Conservation (phyloP, 2,797 vertebrate genomes). For the Dermochelys coriacea region DNA sequence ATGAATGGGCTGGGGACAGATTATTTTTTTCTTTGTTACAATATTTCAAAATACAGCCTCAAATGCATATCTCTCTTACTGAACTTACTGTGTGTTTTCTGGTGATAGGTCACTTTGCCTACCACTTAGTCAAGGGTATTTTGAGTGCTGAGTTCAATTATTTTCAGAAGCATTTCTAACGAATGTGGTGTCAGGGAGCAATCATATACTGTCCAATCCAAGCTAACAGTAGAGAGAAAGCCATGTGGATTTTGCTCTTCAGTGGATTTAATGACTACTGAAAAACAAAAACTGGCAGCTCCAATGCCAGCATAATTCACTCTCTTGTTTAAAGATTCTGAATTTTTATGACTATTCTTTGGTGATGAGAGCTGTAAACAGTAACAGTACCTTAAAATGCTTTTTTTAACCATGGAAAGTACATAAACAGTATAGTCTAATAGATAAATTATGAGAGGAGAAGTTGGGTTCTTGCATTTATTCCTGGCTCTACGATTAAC, state of each 20-base stretch:
- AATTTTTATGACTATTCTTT: not conserved
- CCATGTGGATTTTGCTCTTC: conserved; percentile 25
- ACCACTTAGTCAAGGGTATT: not conserved
- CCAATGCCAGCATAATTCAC: not conserved
- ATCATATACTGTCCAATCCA: not conserved
- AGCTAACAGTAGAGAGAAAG: not conserved
- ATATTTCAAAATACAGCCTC: not conserved
- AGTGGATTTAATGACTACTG: not conserved
- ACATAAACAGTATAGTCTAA: not conserved
- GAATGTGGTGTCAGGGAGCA: conserved; percentile 4
- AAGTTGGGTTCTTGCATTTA: not conserved
- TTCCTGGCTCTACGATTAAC: conserved; percentile 15
- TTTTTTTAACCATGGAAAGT: not conserved
- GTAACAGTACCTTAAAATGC: not conserved
- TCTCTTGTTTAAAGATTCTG: not conserved
- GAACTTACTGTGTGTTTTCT: not conserved
- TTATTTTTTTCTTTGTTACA: not conserved
- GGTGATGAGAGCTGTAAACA: not conserved
- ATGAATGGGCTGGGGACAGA: not conserved
- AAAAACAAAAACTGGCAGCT: not conserved
- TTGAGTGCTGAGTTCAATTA: not conserved
- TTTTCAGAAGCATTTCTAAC: conserved; percentile 29
- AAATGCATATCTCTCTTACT: not conserved
- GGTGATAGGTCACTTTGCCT: not conserved
- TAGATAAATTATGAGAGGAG: conserved; percentile 6